phyloP scores from a whole-genome alignment of 2,797 vertebrate species.

The Natrix natrix region DNA sequence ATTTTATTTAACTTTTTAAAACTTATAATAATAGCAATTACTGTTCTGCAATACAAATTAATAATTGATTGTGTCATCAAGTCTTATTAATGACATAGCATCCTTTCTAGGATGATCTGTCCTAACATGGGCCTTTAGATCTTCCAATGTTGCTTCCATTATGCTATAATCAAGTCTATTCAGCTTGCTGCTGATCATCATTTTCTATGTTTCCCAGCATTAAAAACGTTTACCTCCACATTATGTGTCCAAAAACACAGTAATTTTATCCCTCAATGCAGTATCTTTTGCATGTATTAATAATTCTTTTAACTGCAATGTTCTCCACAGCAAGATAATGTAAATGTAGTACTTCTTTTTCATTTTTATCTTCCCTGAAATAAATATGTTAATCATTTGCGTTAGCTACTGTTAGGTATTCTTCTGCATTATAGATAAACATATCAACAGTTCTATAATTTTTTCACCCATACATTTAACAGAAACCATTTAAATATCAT shows the following conservation, averaged over 20 bases:
- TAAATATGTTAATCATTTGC: neutral
- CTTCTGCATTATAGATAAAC: neutral
- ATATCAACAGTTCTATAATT: neutral
- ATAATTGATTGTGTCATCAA: neutral
- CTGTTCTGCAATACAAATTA: neutral
- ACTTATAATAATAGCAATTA: neutral
- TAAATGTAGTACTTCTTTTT: neutral
- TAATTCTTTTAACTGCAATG: conserved; percentile 12
- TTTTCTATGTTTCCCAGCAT: neutral
- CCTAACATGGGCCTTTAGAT: neutral
- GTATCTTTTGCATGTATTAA: neutral
- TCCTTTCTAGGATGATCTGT: neutral
- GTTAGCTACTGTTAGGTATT: neutral
- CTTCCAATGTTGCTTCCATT: neutral
- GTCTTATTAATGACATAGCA: neutral
- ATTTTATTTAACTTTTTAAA: conserved; percentile 18
- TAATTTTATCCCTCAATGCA: neutral
- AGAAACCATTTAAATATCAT: neutral
- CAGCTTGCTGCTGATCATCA: neutral
- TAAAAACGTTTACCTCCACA: neutral
- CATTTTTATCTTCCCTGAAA: neutral
- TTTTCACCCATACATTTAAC: neutral
- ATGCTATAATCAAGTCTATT: neutral
- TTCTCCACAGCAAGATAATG: neutral
- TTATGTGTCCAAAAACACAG: neutral